These are phyloP conservation scores for Malurus alboscapulatus DNA, from an alignment of 2,113 vertebrate species.

Conservation along the genomic window DNA sequence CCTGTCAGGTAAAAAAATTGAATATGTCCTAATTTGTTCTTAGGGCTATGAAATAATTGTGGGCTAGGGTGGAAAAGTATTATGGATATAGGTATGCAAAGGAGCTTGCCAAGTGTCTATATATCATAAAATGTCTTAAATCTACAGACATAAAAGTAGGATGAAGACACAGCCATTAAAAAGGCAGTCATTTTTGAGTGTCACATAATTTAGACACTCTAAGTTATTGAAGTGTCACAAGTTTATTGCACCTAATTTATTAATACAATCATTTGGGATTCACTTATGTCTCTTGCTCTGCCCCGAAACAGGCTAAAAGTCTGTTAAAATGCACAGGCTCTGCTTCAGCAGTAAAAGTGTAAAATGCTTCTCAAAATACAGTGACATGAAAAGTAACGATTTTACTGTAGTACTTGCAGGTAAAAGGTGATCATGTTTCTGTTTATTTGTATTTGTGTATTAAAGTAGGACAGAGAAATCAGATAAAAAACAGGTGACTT, in stretches of 20 bases:
- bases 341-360: constrained; percentile 22
- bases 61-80: not conserved
- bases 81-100: not conserved
- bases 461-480: not conserved
- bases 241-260: constrained; percentile 72
- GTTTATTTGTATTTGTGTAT: not conserved
- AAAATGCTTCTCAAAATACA: constrained; percentile 1
- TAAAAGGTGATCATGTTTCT: not conserved
- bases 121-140: constrained; percentile 46
- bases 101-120: constrained; percentile 26
- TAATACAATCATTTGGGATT: constrained; percentile 67
- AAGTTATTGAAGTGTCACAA: constrained; percentile 67
- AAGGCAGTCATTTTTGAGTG: constrained; percentile 65
- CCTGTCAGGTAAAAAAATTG: not conserved
- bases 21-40: not conserved
- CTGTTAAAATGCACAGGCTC: constrained; percentile 4
- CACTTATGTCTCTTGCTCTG: constrained; percentile 46
- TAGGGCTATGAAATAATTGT: not conserved
- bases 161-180: constrained; percentile 58
- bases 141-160: constrained; percentile 49
- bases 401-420: not conserved
- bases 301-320: constrained; percentile 24
- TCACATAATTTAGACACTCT: constrained; percentile 66
- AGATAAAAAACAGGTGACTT: not conserved
- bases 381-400: not conserved